Percentiles rank a stretch among this genome's conserved stretches.
Evolutionary conservation across 2,797 vertebrate genomes (phyloP).

Genomic region (Gallirallus australis): DNA sequence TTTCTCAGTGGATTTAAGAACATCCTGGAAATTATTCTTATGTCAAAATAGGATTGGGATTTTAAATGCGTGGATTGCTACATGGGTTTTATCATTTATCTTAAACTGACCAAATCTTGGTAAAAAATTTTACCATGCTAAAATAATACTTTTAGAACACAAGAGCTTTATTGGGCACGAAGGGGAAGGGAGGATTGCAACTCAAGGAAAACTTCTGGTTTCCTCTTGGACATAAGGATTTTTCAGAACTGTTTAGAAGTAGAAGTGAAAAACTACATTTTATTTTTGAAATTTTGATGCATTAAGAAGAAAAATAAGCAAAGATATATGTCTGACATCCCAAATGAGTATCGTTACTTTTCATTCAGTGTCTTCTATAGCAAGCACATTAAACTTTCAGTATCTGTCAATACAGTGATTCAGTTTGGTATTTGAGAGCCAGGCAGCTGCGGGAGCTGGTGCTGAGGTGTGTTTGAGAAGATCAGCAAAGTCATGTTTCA

Average conservation of each 20-base stretch:
- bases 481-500: not conserved
- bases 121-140: not conserved
- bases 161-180: not conserved
- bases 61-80: not conserved
- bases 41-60: not conserved
- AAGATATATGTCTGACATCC: not conserved
- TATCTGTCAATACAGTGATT: not conserved
- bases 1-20: not conserved
- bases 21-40: not conserved
- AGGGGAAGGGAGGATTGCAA: not conserved
- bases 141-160: not conserved
- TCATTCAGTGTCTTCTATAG: not conserved
- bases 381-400: not conserved
- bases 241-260: not conserved
- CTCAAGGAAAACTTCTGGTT: not conserved
- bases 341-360: not conserved
- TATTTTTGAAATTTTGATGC: not conserved
- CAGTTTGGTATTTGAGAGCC: not conserved
- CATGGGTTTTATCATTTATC: not conserved
- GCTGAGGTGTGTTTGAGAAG: not conserved
- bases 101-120: not conserved
- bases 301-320: not conserved
- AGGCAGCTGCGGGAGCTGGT: accelerated
- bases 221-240: not conserved
- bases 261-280: not conserved